Base-by-base conservation (phyloP, 2,888 invertebrate genomes). In the Ectemnius continuus region DNA sequence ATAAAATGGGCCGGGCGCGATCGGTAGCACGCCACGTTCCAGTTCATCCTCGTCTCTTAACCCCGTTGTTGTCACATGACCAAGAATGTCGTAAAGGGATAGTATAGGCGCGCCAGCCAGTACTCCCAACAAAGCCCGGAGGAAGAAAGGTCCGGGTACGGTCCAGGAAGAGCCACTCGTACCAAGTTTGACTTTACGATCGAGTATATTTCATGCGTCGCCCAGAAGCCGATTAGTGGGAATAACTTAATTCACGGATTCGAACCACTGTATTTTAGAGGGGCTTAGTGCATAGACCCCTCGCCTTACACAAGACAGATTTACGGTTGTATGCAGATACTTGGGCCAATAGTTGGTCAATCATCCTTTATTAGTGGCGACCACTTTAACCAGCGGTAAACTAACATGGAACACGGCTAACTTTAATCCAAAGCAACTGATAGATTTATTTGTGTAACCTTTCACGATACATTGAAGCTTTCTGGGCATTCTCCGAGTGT, bases 191-290 rank as follows among this genome's bases (percentile, higher is more conserved):
- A 79, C 65, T 82, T 82, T 83, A 82, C 79, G 81, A 81, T 83
- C 79, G 75, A 72, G 71, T 73, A 73, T 83, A 83, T 79, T 79
- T 83, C 81, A 79, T 72, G 74, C 70, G 73, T 60, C 52, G 70
- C 73, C 70, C 74, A 73, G 81, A 82, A 83, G 81, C 81, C 81
- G 84, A 83, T 83, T 83, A 83, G 75, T 61, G 77, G 79, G 66
- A 81, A 83, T 83, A 83, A 83, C 82, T 83, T 83, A 74, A 83
- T 83, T 82, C 83, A 76, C 77, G 70, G 75, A 80, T 78, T 73
- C 80, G 73, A 68, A 46, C 60, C 68, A 66, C 65, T 64, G 71
- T 74, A 69, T 68, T 70, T 75, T 72, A 16, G 14, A 45, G 16
- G 58, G 57, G 65, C 70, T 18, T 28, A 56, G 18, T 62, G 64